Percentiles rank a stretch among this genome's conserved stretches.
These are phyloP conservation scores for Heliornis fulica DNA, from an alignment of 2,113 vertebrate genomes.

Conservation along the genomic window DNA sequence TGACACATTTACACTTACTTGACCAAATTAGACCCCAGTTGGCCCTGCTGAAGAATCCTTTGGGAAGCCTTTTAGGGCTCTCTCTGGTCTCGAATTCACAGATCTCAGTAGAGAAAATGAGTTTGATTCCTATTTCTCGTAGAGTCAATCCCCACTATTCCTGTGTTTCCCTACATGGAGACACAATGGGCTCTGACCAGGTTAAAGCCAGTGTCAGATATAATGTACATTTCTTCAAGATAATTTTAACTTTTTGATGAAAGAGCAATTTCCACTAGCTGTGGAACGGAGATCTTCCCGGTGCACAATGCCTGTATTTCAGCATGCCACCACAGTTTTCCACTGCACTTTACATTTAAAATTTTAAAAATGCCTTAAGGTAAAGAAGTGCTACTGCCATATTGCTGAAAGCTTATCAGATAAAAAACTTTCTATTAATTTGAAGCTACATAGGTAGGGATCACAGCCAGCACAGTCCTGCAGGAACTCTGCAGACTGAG, in stretches of 20 bases:
- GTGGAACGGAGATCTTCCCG: not conserved
- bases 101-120: not conserved
- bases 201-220: not conserved
- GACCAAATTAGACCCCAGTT: not conserved
- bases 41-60: not conserved
- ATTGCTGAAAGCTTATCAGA: not conserved
- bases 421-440: not conserved
- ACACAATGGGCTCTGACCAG: not conserved
- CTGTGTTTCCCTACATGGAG: not conserved
- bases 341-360: not conserved
- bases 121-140: not conserved
- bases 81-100: not conserved
- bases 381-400: not conserved
- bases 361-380: not conserved
- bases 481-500: not conserved
- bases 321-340: not conserved
- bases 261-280: not conserved
- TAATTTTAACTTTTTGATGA: not conserved
- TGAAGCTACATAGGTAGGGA: not conserved
- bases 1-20: not conserved
- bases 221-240: not conserved
- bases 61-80: not conserved
- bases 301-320: not conserved
- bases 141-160: not conserved
- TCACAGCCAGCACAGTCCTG: not conserved